Evolutionary conservation across 2,888 invertebrate genomes (phyloP), one percentile per base, ranked within the genome.

Genomic region (Chalcis sispes): DNA sequence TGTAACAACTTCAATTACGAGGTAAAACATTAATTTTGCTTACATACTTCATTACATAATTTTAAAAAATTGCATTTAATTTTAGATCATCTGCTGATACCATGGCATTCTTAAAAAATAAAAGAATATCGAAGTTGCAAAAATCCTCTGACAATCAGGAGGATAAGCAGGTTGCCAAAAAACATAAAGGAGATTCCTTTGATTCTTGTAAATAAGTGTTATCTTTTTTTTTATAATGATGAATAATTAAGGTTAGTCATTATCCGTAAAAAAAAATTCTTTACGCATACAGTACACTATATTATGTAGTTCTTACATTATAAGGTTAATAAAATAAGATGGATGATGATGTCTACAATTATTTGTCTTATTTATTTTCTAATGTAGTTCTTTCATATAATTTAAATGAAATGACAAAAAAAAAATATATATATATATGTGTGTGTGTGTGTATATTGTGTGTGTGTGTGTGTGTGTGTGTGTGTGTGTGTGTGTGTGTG

Each of bases 151-250:
- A 86, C 58, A 82, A 78, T 75, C 84, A 82, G 71, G 87, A 86
- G 29, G 79, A 79, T 48, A 80, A 81, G 48, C 83, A 81, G 58
- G 77, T 80, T 72, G 81, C 86, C 72, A 88, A 88, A 80, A 88
- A 86, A 81, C 84, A 84, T 81, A 88, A 88, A 82, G 85, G 84
- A 48, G 88, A 88, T 46, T 81, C 81, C 52, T 83, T 81, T 79
- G 86, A 88, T 84, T 85, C 86, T 82, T 88, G 88, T 89, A 89
- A 88, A 89, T 89, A 88, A 88, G 87, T 82, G 81, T 84, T 85
- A 83, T 75, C 81, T 81, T 82, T 83, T 81, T 73, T 75, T 74
- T 75, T 77, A 74, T 81, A 78, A 81, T 80, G 81, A 82, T 75
- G 32, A 67, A 54, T 81, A 82, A 77, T 77, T 79, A 78, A 74